These are phyloP conservation scores for Ladona fulva DNA, from an alignment of 1,140 invertebrate genomes.

Conservation along the genomic window DNA sequence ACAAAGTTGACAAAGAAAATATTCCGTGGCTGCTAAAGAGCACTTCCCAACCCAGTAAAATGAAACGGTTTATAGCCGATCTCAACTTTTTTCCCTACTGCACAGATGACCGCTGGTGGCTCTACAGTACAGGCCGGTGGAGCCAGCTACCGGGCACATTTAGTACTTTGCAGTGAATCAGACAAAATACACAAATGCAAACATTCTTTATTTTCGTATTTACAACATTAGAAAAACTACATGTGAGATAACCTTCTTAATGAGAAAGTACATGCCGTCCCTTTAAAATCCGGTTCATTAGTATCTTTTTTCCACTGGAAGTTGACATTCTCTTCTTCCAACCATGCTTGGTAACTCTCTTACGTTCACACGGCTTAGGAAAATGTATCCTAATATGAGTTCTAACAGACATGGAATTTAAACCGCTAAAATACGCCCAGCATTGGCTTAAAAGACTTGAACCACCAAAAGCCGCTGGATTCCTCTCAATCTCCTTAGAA, in stretches of 20 bases:
- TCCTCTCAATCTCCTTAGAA: no score
- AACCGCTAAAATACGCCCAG: no score
- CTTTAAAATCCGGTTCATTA: constrained; percentile 23
- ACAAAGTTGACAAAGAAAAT: no score
- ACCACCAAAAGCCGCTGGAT: no score
- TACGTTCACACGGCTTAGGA: constrained; percentile 22
- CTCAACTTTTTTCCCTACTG: background rate
- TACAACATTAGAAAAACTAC: background rate
- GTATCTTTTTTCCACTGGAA: constrained; percentile 19
- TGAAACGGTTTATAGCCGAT: no score
- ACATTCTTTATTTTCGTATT: no score
- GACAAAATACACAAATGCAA: no score
- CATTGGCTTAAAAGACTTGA: no score
- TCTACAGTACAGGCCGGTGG: background rate
- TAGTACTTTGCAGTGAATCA: background rate
- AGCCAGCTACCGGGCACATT: background rate
- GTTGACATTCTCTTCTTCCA: constrained; percentile 23
- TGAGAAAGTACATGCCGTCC: constrained; percentile 23
- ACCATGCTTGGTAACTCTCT: constrained; percentile 21
- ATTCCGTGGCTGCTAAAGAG: no score
- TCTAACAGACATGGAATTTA: constrained; percentile 11
- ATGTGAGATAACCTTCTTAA: background rate
- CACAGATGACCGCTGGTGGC: background rate
- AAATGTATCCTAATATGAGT: constrained; percentile 21
- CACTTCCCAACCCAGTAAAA: no score